Conservation (phyloP, 2,113 vertebrate genomes). For the Macquaria australasica region DNA sequence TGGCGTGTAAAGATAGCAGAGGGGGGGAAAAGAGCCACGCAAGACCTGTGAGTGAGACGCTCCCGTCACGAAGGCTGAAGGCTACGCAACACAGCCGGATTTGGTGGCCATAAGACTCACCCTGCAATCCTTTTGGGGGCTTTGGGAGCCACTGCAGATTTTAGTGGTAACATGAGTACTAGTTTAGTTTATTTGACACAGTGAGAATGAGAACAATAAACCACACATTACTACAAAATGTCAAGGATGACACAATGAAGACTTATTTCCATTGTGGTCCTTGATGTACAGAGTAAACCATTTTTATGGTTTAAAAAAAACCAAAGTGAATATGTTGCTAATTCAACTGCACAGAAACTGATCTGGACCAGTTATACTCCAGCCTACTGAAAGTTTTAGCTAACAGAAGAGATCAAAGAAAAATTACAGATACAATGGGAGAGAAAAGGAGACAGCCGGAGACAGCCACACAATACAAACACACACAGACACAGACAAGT, state of each 20-base stretch:
- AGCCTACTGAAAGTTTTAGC: neutral
- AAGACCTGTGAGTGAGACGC: neutral
- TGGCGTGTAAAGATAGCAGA: neutral
- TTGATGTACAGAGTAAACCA: neutral
- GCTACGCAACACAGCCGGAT: neutral
- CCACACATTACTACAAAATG: neutral
- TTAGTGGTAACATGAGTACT: neutral
- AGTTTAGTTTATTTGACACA: slow-evolving; percentile 6
- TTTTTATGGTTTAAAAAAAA: neutral
- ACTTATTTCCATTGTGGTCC: neutral
- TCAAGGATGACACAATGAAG: neutral
- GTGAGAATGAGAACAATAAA: slow-evolving; percentile 13
- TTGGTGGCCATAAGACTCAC: neutral
- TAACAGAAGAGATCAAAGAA: slow-evolving; percentile 11
- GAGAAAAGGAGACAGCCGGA: slow-evolving; percentile 1
- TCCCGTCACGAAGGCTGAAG: neutral
- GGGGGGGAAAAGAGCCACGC: neutral
- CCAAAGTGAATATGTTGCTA: neutral
- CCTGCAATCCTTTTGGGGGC: neutral
- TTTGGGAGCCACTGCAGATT: slow-evolving; percentile 11
- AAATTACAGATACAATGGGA: neutral
- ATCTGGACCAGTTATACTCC: neutral
- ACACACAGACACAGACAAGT: slow-evolving; percentile 31
- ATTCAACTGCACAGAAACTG: neutral
- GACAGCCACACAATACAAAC: slow-evolving; percentile 24